A percentile compares a stretch with the other conserved stretches of the same genome.
These are phyloP conservation scores for Procambarus virginalis DNA, from an alignment of 1,140 invertebrate species.

Conservation along the genomic window DNA sequence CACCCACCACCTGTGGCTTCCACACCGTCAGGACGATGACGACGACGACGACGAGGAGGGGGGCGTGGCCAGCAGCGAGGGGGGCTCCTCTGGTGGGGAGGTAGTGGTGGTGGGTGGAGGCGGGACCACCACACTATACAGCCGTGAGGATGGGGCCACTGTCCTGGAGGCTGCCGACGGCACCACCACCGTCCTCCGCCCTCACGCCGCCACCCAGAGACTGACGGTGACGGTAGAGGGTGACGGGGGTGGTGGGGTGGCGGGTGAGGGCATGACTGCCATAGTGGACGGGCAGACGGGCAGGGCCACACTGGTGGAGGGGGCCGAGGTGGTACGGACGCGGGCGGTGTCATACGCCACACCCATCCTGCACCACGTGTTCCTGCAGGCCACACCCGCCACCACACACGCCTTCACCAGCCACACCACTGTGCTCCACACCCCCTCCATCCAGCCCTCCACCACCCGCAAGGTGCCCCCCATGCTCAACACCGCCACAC, in stretches of 20 bases:
- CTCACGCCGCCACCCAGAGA: conserved; percentile 34
- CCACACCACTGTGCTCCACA: conserved; percentile 1
- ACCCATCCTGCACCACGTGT: conserved; percentile 69
- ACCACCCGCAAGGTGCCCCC: not conserved
- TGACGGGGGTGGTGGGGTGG: not conserved
- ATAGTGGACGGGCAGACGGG: conserved; percentile 62
- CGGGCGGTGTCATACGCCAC: conserved; percentile 68
- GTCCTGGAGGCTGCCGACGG: conserved; percentile 55
- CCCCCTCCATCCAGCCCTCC: not conserved
- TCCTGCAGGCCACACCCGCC: conserved; percentile 48
- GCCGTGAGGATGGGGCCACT: conserved; percentile 49
- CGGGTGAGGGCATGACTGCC: conserved; percentile 48
- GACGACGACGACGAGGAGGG: conserved; percentile 47
- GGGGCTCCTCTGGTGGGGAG: conserved; percentile 27
- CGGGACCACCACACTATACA: conserved; percentile 56
- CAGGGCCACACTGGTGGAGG: conserved; percentile 65
- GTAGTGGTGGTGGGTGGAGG: conserved; percentile 54
- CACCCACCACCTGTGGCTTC: conserved; percentile 32
- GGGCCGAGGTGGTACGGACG: conserved; percentile 67
- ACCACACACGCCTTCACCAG: no score
- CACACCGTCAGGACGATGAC: conserved; percentile 23
- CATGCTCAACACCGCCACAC: conserved; percentile 16
- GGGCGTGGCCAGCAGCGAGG: not conserved
- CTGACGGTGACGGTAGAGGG: conserved; percentile 50
- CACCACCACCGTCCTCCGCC: conserved; percentile 54